Base-by-base conservation (phyloP, 2,113 vertebrate species). In the Meleagris gallopavo region DNA sequence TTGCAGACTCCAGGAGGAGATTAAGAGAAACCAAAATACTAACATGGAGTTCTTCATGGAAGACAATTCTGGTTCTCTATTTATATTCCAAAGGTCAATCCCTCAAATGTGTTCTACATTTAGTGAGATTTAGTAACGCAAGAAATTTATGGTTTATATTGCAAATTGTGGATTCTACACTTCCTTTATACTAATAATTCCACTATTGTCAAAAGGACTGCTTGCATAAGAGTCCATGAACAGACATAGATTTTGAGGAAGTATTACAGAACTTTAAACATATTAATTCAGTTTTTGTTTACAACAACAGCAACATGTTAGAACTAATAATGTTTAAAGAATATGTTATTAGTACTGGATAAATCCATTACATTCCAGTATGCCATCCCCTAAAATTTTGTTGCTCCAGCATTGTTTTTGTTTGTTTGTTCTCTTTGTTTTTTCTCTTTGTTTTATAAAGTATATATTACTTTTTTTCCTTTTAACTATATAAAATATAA, bases 1-100 rank as follows among this genome's bases (percentile, higher is more conserved):
- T 41, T 76, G 77, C 84, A 92, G 70, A 83, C 66, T 61, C 13
- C 36, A 36, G 34, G n/a, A 78, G 15, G 71, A 4, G 89, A 85
- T 72, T 64, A 89, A 93, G 43, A 72, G 73, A 54, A 94, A 95
- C 80, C 58, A 82, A 92, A 94, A 83, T 90, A 62, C 86, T 79
- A 61, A 92, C 62, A 40, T 93, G 73, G 36, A 89, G 36, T 69
- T 89, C 77, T 90, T 76, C 36, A 69, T 11, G 5, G 62, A 89
- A 80, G 64, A 91, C 75, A 76, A 29, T 80, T 87, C 70, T 32
- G 34, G 9, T 48, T 75, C 57, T 78, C 86, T 74, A 32, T 86
- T 92, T 95, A 84, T 71, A 78, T 81, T 81, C 83, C 52, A 86
- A 78, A 95, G 29, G 71, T 92, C 70, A 94, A 70, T 79, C 62